phyloP scores from a whole-genome alignment of 2,113 vertebrate genomes.

The Donacobius atricapilla region DNA sequence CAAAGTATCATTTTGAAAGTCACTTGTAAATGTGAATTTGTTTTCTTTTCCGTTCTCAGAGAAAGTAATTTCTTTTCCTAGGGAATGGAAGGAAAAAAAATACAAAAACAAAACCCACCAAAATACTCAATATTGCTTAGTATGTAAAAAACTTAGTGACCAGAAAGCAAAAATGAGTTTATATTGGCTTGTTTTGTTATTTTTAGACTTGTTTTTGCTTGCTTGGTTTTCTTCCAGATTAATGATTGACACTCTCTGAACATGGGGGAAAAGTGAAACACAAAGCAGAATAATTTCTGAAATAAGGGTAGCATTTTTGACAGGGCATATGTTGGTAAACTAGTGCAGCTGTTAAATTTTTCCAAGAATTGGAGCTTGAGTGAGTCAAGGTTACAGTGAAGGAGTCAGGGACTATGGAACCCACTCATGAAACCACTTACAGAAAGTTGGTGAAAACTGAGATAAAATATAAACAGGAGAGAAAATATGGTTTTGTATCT shows the following conservation, averaged over 20 bases:
- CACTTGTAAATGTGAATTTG: background rate
- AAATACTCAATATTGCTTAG: background rate
- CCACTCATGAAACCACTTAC: background rate
- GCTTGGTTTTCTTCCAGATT: background rate
- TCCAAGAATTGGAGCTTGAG: background rate
- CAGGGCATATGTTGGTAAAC: background rate
- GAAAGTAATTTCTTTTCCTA: background rate
- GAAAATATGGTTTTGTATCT: background rate
- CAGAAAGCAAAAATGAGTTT: background rate
- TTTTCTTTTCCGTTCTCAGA: background rate
- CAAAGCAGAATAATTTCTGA: background rate
- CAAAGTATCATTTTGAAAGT: no score
- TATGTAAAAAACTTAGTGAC: background rate
- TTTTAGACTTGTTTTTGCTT: background rate
- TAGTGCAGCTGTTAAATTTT: background rate
- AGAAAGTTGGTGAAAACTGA: background rate
- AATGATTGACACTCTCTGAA: background rate
- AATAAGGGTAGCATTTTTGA: background rate
- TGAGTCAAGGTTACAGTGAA: background rate
- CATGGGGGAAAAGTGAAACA: background rate
- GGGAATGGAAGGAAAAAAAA: background rate
- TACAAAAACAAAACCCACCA: accelerated
- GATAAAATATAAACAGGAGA: background rate
- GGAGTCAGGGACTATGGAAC: background rate
- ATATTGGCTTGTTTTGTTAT: background rate